Evolutionary conservation across 2,797 vertebrate species (phyloP).

Genomic region (Coracias cyanogaster): DNA sequence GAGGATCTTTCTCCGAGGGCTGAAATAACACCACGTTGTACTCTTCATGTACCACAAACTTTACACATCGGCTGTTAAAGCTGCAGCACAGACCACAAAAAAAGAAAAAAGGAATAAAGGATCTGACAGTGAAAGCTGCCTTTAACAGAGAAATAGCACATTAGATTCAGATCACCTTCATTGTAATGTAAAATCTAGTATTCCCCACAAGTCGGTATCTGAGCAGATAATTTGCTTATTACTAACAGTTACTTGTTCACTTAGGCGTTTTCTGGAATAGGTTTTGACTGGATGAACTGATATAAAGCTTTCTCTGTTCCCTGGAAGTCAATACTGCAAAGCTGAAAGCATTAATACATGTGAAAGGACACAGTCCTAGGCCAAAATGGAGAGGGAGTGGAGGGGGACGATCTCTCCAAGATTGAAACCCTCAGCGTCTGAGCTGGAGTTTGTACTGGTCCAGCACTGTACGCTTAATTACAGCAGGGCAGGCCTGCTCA

Average conservation of each 20-base stretch:
- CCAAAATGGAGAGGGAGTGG: background rate
- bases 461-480: background rate
- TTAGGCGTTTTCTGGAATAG: background rate
- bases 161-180: background rate
- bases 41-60: conserved; percentile 48
- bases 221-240: background rate
- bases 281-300: background rate
- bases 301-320: background rate
- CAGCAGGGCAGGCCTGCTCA: background rate
- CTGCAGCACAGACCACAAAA: background rate
- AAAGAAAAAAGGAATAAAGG: background rate
- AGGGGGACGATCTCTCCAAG: background rate
- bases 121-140: background rate
- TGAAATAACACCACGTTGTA: conserved; percentile 49
- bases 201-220: background rate
- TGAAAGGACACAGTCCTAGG: background rate
- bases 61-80: conserved; percentile 37
- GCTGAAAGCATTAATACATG: background rate
- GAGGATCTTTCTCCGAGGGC: conserved; percentile 37
- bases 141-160: background rate
- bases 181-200: background rate
- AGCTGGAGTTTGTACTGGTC: background rate
- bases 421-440: background rate
- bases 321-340: background rate
- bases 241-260: background rate